These are phyloP conservation scores for Chrysotoxum bicinctum DNA, from an alignment of 2,888 invertebrate species.

Conservation along the genomic window DNA sequence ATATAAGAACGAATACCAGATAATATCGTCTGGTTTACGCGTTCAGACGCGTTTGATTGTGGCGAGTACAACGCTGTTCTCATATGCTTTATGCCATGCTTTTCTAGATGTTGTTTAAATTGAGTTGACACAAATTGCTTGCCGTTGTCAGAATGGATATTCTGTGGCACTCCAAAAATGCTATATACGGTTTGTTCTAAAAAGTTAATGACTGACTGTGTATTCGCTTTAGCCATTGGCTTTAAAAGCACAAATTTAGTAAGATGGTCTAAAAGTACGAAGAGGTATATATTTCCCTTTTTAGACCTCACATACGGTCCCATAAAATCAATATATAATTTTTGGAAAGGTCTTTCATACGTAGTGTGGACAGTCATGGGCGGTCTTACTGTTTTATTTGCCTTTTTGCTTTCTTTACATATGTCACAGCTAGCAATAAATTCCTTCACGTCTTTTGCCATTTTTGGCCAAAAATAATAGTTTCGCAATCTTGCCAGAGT, in stretches of 20 bases:
- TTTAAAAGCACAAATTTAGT: slow-evolving; percentile 45
- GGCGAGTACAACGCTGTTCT: slow-evolving; percentile 75
- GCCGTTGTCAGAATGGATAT: slow-evolving; percentile 75
- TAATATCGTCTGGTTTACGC: slow-evolving; percentile 75
- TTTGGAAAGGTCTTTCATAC: slow-evolving; percentile 35
- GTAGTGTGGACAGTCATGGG: background rate
- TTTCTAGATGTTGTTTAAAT: slow-evolving; percentile 42
- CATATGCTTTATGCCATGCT: slow-evolving; percentile 32
- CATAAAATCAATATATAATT: slow-evolving; percentile 62
- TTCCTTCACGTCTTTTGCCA: slow-evolving; percentile 32
- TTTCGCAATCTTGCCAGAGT: slow-evolving; percentile 24
- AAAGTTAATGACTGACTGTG: slow-evolving; percentile 50
- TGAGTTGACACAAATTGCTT: slow-evolving; percentile 63
- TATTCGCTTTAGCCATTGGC: slow-evolving; percentile 55
- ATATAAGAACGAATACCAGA: slow-evolving; percentile 74
- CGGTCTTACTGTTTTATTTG: slow-evolving; percentile 21
- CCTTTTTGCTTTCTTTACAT: slow-evolving; percentile 43
- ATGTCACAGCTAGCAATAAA: slow-evolving; percentile 29
- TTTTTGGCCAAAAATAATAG: slow-evolving; percentile 69
- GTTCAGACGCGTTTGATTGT: slow-evolving; percentile 77
- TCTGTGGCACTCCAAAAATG: slow-evolving; percentile 74
- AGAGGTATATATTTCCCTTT: slow-evolving; percentile 35
- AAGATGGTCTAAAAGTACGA: slow-evolving; percentile 63
- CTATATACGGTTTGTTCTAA: slow-evolving; percentile 20
- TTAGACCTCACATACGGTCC: slow-evolving; percentile 46